Percentiles rank a stretch among this genome's conserved stretches.
phyloP scores from a whole-genome alignment of 2,797 vertebrate genomes.

The Cyprinodon diabolis region DNA sequence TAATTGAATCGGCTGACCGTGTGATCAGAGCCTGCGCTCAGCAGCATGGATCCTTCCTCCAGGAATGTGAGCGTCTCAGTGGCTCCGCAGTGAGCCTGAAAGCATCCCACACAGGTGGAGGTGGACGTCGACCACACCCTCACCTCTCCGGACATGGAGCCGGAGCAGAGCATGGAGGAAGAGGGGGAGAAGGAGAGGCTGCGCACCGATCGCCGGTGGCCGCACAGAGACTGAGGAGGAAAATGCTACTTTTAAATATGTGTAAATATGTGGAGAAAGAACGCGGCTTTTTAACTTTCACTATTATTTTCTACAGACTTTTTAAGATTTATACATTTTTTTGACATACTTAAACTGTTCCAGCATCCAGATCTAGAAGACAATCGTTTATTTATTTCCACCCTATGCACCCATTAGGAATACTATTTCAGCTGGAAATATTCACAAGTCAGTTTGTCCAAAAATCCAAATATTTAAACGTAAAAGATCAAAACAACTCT shows the following conservation, averaged over 20 bases:
- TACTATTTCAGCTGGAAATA: no score
- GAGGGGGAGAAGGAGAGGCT: constrained; percentile 81
- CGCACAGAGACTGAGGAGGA: constrained; percentile 74
- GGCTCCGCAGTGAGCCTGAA: constrained; percentile 82
- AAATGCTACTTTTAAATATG: no score
- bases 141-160: constrained; percentile 82
- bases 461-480: background rate
- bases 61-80: constrained; percentile 78
- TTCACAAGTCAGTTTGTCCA: no score
- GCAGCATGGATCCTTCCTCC: constrained; percentile 71
- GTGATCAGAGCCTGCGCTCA: constrained; percentile 85
- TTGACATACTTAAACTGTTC: background rate
- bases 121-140: constrained; percentile 86
- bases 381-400: background rate
- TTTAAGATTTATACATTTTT: background rate
- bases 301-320: background rate
- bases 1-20: constrained; percentile 69
- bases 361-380: background rate
- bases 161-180: constrained; percentile 81
- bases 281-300: background rate
- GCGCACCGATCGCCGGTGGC: constrained; percentile 79
- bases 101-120: constrained; percentile 79
- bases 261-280: no score
- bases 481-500: background rate
- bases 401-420: background rate